Evolutionary conservation across 2,797 vertebrate genomes (phyloP).

Genomic region (Danionella dracula): DNA sequence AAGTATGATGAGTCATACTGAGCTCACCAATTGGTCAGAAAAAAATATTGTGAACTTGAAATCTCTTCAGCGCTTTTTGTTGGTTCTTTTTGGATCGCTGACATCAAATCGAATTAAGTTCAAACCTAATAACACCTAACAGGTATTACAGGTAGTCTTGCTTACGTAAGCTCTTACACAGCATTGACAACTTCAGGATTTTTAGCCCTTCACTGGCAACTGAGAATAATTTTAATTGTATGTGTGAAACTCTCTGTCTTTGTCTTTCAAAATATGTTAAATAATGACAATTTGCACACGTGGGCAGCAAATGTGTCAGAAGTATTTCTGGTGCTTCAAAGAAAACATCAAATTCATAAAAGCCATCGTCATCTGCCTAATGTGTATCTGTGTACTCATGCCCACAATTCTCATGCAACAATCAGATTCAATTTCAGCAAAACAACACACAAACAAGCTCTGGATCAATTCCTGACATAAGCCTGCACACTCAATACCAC

Average conservation of each 20-base stretch:
- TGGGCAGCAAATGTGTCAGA: slow-evolving; percentile 41
- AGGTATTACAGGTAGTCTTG: too few relatives aligned
- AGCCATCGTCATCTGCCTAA: slow-evolving; percentile 37
- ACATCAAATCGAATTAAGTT: too few relatives aligned
- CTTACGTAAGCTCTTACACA: neutral
- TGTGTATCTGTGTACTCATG: slow-evolving; percentile 20
- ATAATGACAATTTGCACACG: neutral
- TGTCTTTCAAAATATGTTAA: neutral
- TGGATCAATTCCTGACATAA: slow-evolving; percentile 25
- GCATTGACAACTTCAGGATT: neutral
- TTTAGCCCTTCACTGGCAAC: neutral
- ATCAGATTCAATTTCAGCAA: slow-evolving; percentile 30
- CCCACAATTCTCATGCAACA: slow-evolving; percentile 21
- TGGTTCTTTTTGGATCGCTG: too few relatives aligned
- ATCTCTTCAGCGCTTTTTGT: too few relatives aligned
- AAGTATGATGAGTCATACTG: too few relatives aligned
- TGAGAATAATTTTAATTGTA: neutral
- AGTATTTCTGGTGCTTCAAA: slow-evolving; percentile 40
- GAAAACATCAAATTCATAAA: slow-evolving; percentile 52
- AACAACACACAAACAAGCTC: slow-evolving; percentile 31
- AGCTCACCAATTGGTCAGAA: too few relatives aligned
- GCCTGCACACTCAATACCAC: slow-evolving; percentile 30
- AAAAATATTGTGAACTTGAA: too few relatives aligned
- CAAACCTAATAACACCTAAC: too few relatives aligned
- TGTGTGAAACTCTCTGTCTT: neutral